Conservation (phyloP, 2,797 vertebrate genomes). For the Halcyon leucocephala region DNA sequence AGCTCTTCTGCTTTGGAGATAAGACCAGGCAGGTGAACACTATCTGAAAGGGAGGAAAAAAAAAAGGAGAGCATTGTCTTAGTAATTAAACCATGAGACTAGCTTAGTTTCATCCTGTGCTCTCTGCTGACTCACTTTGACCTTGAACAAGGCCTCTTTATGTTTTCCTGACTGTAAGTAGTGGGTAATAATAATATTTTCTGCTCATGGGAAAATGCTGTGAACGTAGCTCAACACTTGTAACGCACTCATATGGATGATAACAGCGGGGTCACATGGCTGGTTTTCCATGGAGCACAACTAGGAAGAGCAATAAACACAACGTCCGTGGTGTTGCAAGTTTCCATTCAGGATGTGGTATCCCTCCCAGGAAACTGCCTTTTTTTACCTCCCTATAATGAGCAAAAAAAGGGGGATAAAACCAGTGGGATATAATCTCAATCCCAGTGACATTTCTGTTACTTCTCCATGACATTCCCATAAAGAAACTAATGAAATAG, state of each 20-base stretch:
- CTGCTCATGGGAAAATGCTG: background rate
- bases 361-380: background rate
- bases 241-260: background rate
- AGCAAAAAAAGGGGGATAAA: background rate
- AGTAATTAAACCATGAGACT: background rate
- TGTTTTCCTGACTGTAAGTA: background rate
- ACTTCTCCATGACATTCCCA: background rate
- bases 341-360: background rate
- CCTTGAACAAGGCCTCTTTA: background rate
- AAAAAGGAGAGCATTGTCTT: background rate
- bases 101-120: background rate
- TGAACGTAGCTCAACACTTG: background rate
- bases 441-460: background rate
- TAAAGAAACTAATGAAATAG: background rate
- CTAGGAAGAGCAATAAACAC: background rate
- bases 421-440: background rate
- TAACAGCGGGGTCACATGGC: accelerated
- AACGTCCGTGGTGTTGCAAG: accelerated
- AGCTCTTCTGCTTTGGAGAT: background rate
- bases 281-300: background rate
- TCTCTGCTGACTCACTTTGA: slow-evolving; percentile 14
- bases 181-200: background rate
- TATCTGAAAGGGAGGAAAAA: background rate
- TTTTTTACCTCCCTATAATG: background rate
- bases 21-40: background rate